Conservation (phyloP, 2,888 invertebrate species). For the Cheilosia impressa region DNA sequence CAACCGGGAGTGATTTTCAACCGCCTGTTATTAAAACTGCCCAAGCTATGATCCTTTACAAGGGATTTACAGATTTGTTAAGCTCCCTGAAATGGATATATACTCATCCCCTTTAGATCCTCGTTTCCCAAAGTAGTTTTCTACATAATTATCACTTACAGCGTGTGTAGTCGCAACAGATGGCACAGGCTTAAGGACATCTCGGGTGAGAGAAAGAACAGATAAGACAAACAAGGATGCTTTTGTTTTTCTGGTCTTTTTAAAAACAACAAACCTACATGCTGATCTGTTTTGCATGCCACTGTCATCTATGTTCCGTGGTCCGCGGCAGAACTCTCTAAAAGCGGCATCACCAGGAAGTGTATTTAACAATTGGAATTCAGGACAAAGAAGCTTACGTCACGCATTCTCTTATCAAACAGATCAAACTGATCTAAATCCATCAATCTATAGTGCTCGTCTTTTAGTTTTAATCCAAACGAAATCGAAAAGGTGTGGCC, state of each 20-base stretch:
- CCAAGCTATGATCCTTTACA: slow-evolving; percentile 48
- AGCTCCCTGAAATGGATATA: slow-evolving; percentile 33
- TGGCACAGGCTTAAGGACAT: slow-evolving; percentile 11
- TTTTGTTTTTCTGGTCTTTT: slow-evolving; percentile 34
- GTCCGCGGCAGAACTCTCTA: neutral
- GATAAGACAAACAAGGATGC: slow-evolving; percentile 13
- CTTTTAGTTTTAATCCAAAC: neutral
- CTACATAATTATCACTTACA: slow-evolving; percentile 51
- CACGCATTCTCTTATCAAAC: slow-evolving; percentile 7
- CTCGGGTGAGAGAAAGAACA: neutral
- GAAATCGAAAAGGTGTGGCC: slow-evolving; percentile 48
- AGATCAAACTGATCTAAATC: slow-evolving; percentile 50
- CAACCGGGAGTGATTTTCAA: slow-evolving; percentile 58
- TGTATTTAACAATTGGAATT: slow-evolving; percentile 13
- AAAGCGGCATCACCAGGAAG: slow-evolving; percentile 36
- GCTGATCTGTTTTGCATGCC: slow-evolving; percentile 25
- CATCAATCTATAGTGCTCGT: neutral
- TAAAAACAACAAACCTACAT: slow-evolving; percentile 13
- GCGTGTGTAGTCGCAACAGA: slow-evolving; percentile 48
- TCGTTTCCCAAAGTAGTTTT: slow-evolving; percentile 39
- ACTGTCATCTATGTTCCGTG: neutral
- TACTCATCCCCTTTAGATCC: neutral
- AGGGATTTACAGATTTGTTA: slow-evolving; percentile 38
- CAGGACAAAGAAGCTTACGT: slow-evolving; percentile 30
- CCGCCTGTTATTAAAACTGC: slow-evolving; percentile 61